Conservation (phyloP, 1,140 invertebrate species). For the Globodera ellingtonae region DNA sequence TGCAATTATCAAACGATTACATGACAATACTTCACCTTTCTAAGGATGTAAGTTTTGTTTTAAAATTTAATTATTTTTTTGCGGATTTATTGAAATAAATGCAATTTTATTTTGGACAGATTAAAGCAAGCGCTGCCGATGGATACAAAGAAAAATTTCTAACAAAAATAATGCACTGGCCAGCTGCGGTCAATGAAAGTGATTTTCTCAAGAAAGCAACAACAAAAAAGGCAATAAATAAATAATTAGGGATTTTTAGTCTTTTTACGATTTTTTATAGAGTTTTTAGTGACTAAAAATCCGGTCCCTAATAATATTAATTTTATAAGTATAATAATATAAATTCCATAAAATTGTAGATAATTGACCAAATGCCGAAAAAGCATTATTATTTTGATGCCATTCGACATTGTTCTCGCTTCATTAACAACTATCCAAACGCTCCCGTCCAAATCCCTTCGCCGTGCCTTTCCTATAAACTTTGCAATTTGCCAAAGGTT, state of each 20-base stretch:
- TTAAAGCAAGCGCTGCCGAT: neutral
- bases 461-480: slow-evolving; percentile 24
- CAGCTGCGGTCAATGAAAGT: neutral
- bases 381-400: slow-evolving; percentile 19
- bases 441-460: neutral
- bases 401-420: slow-evolving; percentile 24
- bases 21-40: slow-evolving; percentile 24
- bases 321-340: too few species aligned
- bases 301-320: too few species aligned
- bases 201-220: neutral
- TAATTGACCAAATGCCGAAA: slow-evolving; percentile 14
- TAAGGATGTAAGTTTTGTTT: slow-evolving; percentile 9
- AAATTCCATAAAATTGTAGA: neutral
- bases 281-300: too few species aligned
- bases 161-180: neutral
- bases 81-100: neutral
- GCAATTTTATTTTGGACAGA: neutral
- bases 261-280: too few species aligned
- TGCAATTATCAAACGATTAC: slow-evolving; percentile 21
- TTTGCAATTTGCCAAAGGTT: slow-evolving; percentile 19
- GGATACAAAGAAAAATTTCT: slow-evolving; percentile 3
- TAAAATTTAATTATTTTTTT: neutral
- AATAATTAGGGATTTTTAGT: too few species aligned
- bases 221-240: neutral
- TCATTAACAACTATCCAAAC: slow-evolving; percentile 22